A percentile compares a stretch with the other conserved stretches of the same genome.
Evolutionary conservation across 1,140 invertebrate species (phyloP).

Genomic region (Sitodiplosis mosellana): DNA sequence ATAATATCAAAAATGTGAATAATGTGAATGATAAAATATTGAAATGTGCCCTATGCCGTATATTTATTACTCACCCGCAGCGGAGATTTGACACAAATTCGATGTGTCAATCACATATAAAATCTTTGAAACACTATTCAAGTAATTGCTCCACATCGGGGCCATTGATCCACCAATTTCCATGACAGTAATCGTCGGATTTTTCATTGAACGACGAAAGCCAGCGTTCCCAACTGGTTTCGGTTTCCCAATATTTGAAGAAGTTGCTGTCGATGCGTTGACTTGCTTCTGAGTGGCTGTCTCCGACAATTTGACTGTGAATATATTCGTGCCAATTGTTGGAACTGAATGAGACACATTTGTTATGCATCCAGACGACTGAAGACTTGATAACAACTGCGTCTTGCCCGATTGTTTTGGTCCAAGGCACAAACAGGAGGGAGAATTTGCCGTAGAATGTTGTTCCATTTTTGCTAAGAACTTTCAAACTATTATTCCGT

Average conservation of each 20-base stretch:
- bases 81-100: conserved; percentile 62
- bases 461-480: too few relatives aligned
- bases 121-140: conserved; percentile 41
- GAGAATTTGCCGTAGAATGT: too few relatives aligned
- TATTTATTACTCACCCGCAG: conserved; percentile 37
- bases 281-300: conserved; percentile 4
- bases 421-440: conserved; percentile 46
- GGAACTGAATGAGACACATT: conserved; percentile 52
- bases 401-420: conserved; percentile 64
- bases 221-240: too few relatives aligned
- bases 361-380: conserved; percentile 43
- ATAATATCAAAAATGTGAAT: background rate
- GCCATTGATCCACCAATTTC: conserved; percentile 66
- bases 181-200: conserved; percentile 17
- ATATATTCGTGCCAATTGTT: conserved; percentile 59
- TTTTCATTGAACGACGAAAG: background rate
- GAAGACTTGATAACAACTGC: conserved; percentile 50
- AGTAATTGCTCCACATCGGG: conserved; percentile 57
- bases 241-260: too few relatives aligned
- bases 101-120: conserved; percentile 62
- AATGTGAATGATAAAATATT: too few relatives aligned
- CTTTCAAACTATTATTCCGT: too few relatives aligned
- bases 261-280: too few relatives aligned
- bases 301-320: conserved; percentile 34
- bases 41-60: too few relatives aligned